Conservation (phyloP, 2,888 invertebrate species). For the Cryptus viduatorius region DNA sequence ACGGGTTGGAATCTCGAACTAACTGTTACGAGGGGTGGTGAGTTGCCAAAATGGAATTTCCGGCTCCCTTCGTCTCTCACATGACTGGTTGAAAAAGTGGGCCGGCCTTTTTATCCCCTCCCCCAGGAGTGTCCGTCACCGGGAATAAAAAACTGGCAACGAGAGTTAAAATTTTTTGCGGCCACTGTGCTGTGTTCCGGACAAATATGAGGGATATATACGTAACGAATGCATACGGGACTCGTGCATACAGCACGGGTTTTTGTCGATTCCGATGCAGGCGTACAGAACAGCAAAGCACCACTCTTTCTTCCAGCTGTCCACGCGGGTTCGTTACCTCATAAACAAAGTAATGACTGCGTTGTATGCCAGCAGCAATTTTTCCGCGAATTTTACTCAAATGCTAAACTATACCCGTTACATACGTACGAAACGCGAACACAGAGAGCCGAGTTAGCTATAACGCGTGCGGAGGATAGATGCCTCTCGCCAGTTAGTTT, state of each 20-base stretch:
- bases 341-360: constrained; percentile 82
- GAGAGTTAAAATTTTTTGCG: constrained; percentile 63
- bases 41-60: constrained; percentile 67
- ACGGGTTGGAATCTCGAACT: constrained; percentile 32
- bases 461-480: constrained; percentile 29
- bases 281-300: constrained; percentile 23
- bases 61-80: constrained; percentile 35
- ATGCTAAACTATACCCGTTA: constrained; percentile 52
- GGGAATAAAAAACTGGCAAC: constrained; percentile 60
- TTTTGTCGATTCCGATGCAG: constrained; percentile 47
- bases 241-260: constrained; percentile 12
- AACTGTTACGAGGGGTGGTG: constrained; percentile 40
- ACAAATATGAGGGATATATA: constrained; percentile 44
- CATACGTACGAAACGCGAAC: neutral
- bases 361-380: constrained; percentile 60
- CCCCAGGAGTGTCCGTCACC: constrained; percentile 49
- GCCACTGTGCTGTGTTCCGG: constrained; percentile 49
- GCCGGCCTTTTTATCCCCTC: constrained; percentile 16
- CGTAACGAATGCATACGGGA: constrained; percentile 22
- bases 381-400: constrained; percentile 54
- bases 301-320: constrained; percentile 78
- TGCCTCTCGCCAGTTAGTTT: constrained; percentile 51
- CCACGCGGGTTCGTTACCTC: constrained; percentile 77
- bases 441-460: constrained; percentile 14
- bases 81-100: constrained; percentile 48